Base-by-base conservation (phyloP, 2,888 invertebrate species). In the Steinernema carpocapsae region DNA sequence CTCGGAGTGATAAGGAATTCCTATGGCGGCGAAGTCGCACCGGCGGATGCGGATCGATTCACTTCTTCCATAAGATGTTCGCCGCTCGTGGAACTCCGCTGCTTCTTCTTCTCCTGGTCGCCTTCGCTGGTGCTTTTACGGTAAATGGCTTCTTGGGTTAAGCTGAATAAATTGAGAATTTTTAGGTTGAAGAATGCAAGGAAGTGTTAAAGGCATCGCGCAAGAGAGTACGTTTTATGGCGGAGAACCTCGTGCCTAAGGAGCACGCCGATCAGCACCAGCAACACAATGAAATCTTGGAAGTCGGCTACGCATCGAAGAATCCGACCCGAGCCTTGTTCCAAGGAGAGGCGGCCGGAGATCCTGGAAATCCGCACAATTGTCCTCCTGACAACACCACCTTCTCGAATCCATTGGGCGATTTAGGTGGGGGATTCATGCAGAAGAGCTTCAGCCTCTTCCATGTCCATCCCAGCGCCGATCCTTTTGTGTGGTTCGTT, bases 401-500 rank as follows among this genome's bases (percentile, higher is more conserved):
- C 48, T 17, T 48, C 48, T 17, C 52, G 48, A 48, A 48, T n/a
- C 17, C 56, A 6, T 56, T 48, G 3, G 17, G 6, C 48, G n/a
- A 14, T 7, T 2, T 48, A n/a, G n/a, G 48, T 48, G 48, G 19
- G 7, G 3, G 7, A 7, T 37, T 37, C 37, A 37, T 37, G 37
- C 37, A 37, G 37, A 3, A 37, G 37, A 37, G 37, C 37, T 37
- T 37, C 17, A 64, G 64, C 37, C 32, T 64, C 37, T 37, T 26
- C 32, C 29, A n/a, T 6, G 37, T 26, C 46, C 72, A 45, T 71
- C 73, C 76, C 76, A 26, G 43, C 24, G 45, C n/a, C 1, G 71
- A 71, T n/a, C 19, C 72, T 70, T 46, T 72, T 70, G 32, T 26
- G 72, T 24, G 32, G 45, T 73, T 64, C 32, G 64, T 64, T 29